Conservation (phyloP, 2,888 invertebrate species). For the Pyrrhia umbra region DNA sequence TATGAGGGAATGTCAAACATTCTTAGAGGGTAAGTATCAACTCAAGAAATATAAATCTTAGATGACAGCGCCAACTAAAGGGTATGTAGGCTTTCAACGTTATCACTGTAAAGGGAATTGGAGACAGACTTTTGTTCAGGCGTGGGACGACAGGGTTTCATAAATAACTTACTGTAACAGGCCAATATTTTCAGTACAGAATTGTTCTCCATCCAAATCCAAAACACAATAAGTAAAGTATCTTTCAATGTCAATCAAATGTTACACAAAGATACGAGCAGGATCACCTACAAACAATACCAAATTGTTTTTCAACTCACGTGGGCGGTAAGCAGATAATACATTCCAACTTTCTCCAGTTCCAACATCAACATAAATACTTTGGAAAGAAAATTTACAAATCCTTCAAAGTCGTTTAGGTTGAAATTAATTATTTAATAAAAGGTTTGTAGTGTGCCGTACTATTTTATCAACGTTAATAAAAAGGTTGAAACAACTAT, state of each 20-base stretch:
- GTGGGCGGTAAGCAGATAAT: slow-evolving; percentile 10
- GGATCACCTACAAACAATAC: slow-evolving; percentile 5
- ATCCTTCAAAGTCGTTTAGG: slow-evolving; percentile 19
- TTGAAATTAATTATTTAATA: slow-evolving; percentile 34
- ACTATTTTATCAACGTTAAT: slow-evolving; percentile 25
- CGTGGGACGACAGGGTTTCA: neutral
- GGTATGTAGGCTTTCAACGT: neutral
- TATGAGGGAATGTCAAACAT: neutral
- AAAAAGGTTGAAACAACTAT: slow-evolving; percentile 43
- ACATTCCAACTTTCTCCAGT: slow-evolving; percentile 29
- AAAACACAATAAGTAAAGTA: slow-evolving; percentile 4
- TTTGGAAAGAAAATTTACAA: slow-evolving; percentile 40
- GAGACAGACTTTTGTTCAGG: neutral
- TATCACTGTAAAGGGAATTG: neutral
- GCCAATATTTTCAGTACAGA: neutral
- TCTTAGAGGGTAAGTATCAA: neutral
- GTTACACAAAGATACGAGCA: neutral
- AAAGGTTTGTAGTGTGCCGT: slow-evolving; percentile 13
- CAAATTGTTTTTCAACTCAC: slow-evolving; percentile 16
- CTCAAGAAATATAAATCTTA: neutral
- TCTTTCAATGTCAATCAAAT: neutral
- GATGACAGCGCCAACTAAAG: neutral
- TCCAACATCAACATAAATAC: slow-evolving; percentile 27
- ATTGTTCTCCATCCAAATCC: neutral
- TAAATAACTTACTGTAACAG: neutral